A percentile compares a stretch with the other conserved stretches of the same genome.
Evolutionary conservation across 1,140 invertebrate species (phyloP).

Genomic region (Drosophila sucinea): DNA sequence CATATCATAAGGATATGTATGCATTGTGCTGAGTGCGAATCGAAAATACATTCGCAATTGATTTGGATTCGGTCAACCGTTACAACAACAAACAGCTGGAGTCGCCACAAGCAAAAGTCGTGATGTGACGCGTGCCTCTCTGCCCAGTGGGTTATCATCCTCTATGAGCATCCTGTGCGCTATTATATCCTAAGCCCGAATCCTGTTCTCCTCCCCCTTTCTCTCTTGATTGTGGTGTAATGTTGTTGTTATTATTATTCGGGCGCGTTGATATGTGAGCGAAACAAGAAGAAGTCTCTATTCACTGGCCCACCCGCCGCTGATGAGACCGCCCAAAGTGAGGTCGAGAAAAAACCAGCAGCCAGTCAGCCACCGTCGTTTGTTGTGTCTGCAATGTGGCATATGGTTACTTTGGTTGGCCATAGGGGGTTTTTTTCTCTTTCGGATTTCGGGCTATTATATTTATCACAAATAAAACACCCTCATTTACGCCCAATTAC

Average conservation of each 20-base stretch:
- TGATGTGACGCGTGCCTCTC: constrained; percentile 30
- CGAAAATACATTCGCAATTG: constrained; percentile 53
- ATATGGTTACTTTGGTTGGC: constrained; percentile 59
- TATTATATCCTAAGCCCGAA: constrained; percentile 55
- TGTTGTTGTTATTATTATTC: constrained; percentile 65
- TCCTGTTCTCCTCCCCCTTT: constrained; percentile 29
- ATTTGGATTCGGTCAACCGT: constrained; percentile 79
- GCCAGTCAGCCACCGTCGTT: constrained; percentile 38
- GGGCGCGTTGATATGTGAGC: constrained; percentile 75
- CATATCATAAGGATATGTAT: constrained; percentile 39
- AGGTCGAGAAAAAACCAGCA: constrained; percentile 30
- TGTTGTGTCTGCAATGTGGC: constrained; percentile 48
- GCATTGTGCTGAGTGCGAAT: constrained; percentile 34
- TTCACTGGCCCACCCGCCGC: constrained; percentile 59
- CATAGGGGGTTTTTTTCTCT: neutral
- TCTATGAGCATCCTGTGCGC: constrained; percentile 32
- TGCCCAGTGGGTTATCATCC: constrained; percentile 60
- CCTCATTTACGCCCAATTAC: constrained; percentile 79
- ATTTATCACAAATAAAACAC: constrained; percentile 58
- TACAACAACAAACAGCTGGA: constrained; percentile 64
- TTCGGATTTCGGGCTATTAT: neutral
- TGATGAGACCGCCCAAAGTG: constrained; percentile 75
- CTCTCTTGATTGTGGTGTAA: constrained; percentile 67
- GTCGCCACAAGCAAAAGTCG: constrained; percentile 35
- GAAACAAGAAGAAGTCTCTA: constrained; percentile 20